Evolutionary conservation across 2,888 invertebrate species (phyloP).

Genomic region (Octonoba sinensis): DNA sequence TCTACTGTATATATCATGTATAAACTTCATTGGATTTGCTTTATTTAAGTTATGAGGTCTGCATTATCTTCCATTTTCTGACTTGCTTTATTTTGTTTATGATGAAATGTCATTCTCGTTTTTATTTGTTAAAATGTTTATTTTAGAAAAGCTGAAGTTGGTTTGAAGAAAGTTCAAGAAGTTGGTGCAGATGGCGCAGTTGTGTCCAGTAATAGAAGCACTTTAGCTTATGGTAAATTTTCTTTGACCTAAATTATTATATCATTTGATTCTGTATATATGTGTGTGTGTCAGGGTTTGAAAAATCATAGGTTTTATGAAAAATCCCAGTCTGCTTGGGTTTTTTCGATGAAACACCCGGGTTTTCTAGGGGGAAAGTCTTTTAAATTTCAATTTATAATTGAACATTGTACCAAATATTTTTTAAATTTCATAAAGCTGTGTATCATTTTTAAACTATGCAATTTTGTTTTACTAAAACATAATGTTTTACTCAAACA

Average conservation of each 20-base stretch:
- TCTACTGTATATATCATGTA: too few species aligned
- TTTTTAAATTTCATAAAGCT: background rate
- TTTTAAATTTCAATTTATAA: background rate
- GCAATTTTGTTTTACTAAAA: background rate
- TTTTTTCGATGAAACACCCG: background rate
- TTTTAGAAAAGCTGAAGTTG: conserved; percentile 85
- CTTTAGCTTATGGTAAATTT: conserved; percentile 83
- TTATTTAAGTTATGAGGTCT: too few species aligned
- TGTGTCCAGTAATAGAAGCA: conserved; percentile 88
- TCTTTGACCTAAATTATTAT: too few species aligned
- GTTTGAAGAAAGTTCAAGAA: conserved; percentile 86
- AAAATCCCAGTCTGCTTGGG: background rate
- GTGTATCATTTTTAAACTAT: too few species aligned
- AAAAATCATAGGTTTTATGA: background rate
- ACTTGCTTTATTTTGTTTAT: too few species aligned
- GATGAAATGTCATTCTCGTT: too few species aligned
- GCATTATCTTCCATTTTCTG: too few species aligned
- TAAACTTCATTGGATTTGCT: too few species aligned
- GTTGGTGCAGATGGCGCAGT: conserved; percentile 76
- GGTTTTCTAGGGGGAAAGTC: background rate
- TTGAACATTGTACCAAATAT: background rate
- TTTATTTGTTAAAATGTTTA: background rate
- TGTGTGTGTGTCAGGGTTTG: too few species aligned
- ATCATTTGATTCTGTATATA: too few species aligned
- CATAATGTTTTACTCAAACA: too few species aligned